Evolutionary conservation across 1,140 invertebrate genomes (phyloP).

Genomic region (Pseudomyrmex dendroicus): DNA sequence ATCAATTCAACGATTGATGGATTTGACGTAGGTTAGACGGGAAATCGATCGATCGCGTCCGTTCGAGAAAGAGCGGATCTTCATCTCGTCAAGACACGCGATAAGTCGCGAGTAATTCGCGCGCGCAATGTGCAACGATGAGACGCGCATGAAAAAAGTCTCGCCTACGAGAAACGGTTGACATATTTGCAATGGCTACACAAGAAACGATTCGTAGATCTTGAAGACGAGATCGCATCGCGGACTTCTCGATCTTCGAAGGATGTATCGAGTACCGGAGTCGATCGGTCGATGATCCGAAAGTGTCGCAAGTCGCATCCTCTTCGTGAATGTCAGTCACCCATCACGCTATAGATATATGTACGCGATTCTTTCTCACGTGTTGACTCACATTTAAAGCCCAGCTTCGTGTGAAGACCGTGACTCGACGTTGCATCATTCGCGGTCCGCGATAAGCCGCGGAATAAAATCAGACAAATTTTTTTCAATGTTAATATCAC

Average conservation of each 20-base stretch:
- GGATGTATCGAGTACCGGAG: constrained; percentile 5
- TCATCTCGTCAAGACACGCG: constrained; percentile 13
- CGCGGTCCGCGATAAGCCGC: constrained; percentile 13
- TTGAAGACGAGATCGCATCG: constrained; percentile 34
- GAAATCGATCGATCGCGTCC: constrained; percentile 48
- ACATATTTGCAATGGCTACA: constrained; percentile 44
- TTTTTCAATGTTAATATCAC: neutral
- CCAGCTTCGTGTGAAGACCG: constrained; percentile 30
- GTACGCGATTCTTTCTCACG: constrained; percentile 47
- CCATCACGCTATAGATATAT: constrained; percentile 27
- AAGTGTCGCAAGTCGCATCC: constrained; percentile 51
- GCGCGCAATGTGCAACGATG: constrained; percentile 21
- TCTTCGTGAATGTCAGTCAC: constrained; percentile 28
- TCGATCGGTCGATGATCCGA: constrained; percentile 59
- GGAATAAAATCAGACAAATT: constrained; percentile 26
- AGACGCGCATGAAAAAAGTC: constrained; percentile 42
- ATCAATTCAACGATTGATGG: constrained; percentile 44
- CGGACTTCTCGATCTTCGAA: constrained; percentile 35
- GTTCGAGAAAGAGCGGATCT: constrained; percentile 9
- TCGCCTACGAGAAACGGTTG: constrained; percentile 45
- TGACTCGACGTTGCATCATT: constrained; percentile 48
- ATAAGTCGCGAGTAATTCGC: constrained; percentile 55
- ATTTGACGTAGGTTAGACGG: constrained; percentile 1
- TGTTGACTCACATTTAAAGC: constrained; percentile 22
- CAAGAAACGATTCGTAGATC: constrained; percentile 19